phyloP scores from a whole-genome alignment of 2,797 vertebrate species.

The Phrynocephalus vlangalii region DNA sequence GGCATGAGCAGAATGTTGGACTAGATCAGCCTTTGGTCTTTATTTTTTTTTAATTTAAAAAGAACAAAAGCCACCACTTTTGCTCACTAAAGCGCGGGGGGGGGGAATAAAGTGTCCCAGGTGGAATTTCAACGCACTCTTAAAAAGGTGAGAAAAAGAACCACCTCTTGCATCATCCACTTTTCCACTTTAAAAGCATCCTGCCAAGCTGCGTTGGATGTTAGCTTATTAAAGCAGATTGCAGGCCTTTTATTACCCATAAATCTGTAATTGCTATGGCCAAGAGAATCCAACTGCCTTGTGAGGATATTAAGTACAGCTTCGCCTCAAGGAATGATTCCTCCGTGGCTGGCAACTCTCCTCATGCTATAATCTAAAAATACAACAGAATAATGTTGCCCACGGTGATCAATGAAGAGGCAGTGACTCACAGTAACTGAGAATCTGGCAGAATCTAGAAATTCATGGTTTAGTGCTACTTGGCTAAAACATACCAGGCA shows the following conservation, averaged over 20 bases:
- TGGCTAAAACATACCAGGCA: background rate
- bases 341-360: background rate
- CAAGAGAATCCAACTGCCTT: background rate
- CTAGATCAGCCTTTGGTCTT: background rate
- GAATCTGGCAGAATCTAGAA: background rate
- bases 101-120: background rate
- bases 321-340: conserved; percentile 3
- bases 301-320: conserved; percentile 15
- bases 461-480: background rate
- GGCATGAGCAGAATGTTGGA: no score
- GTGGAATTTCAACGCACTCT: background rate
- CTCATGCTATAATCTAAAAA: conserved; percentile 8
- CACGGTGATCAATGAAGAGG: conserved; percentile 3
- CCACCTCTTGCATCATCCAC: background rate
- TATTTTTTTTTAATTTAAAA: no score
- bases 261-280: conserved; percentile 21
- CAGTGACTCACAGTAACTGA: background rate
- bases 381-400: background rate
- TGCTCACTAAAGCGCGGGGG: no score
- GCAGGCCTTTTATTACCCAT: conserved; percentile 36
- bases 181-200: background rate
- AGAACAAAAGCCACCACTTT: background rate
- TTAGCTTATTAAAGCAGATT: conserved; percentile 1
- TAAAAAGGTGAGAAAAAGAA: background rate
- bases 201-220: conserved; percentile 20